These are phyloP conservation scores for Indri indri DNA, from an alignment of 2,113 vertebrate genomes.

Conservation along the genomic window DNA sequence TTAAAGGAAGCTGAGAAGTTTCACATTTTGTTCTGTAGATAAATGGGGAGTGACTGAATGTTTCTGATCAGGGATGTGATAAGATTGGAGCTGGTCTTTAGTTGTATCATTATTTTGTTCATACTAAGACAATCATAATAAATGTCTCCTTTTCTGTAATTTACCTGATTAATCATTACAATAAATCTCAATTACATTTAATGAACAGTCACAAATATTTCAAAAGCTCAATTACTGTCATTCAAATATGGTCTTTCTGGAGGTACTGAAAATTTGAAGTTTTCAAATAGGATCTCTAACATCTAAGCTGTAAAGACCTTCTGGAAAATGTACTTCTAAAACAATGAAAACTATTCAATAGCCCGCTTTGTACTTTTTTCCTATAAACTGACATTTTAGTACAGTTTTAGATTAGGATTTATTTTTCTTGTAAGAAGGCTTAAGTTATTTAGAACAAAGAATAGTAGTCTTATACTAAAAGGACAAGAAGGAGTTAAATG, in stretches of 20 bases:
- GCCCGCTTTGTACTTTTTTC: background rate
- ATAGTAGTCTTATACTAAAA: background rate
- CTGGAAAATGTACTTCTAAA: background rate
- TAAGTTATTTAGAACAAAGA: background rate
- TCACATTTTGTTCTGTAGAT: background rate
- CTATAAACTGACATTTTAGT: background rate
- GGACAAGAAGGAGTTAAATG: background rate
- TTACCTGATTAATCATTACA: background rate
- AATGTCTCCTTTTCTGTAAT: background rate
- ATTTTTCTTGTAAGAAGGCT: conserved; percentile 7
- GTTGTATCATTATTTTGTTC: background rate
- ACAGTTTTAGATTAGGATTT: background rate
- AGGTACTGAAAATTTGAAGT: background rate
- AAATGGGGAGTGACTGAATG: background rate
- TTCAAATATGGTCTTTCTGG: background rate
- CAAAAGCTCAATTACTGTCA: background rate
- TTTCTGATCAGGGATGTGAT: background rate
- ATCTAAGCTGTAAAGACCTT: background rate
- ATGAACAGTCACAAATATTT: conserved; percentile 3
- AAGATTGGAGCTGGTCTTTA: background rate
- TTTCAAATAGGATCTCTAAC: background rate
- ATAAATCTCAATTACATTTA: background rate
- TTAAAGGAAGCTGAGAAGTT: background rate
- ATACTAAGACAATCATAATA: background rate
- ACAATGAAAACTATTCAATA: background rate